phyloP scores from a whole-genome alignment of 1,140 invertebrate species.

The Berghia stephanieae region DNA sequence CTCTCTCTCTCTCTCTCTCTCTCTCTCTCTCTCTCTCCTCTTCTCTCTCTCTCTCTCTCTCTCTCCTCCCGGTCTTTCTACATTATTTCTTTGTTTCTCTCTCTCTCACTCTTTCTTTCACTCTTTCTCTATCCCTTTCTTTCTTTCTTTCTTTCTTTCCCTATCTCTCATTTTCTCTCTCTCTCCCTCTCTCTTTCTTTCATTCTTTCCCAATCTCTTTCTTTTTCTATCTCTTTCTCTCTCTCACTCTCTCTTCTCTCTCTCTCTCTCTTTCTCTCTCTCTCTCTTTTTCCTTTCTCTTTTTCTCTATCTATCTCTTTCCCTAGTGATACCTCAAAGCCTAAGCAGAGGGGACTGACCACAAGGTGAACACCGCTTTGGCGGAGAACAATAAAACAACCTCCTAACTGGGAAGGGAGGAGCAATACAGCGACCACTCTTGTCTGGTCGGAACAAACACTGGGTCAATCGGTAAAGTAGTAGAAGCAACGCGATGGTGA shows the following conservation, averaged over 20 bases:
- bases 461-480: too few species aligned
- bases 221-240: neutral
- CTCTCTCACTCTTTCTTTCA: slow-evolving; percentile 2
- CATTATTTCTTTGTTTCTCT: slow-evolving; percentile 2
- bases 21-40: slow-evolving; percentile 7
- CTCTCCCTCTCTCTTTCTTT: neutral
- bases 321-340: too few species aligned
- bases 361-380: neutral
- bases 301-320: too few species aligned
- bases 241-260: neutral
- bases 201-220: neutral
- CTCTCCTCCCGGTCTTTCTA: neutral
- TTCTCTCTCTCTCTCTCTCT: slow-evolving; percentile 15
- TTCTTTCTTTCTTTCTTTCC: slow-evolving; percentile 9
- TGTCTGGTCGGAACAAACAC: neutral
- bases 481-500: too few species aligned
- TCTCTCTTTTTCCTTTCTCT: neutral
- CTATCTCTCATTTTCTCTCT: neutral
- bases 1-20: slow-evolving; percentile 11
- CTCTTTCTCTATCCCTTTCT: slow-evolving; percentile 8
- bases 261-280: neutral
- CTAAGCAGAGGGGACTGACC: too few species aligned
- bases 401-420: neutral
- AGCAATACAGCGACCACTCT: neutral
- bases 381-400: neutral